phyloP scores from a whole-genome alignment of 2,113 vertebrate genomes.

The Electrona antarctica region DNA sequence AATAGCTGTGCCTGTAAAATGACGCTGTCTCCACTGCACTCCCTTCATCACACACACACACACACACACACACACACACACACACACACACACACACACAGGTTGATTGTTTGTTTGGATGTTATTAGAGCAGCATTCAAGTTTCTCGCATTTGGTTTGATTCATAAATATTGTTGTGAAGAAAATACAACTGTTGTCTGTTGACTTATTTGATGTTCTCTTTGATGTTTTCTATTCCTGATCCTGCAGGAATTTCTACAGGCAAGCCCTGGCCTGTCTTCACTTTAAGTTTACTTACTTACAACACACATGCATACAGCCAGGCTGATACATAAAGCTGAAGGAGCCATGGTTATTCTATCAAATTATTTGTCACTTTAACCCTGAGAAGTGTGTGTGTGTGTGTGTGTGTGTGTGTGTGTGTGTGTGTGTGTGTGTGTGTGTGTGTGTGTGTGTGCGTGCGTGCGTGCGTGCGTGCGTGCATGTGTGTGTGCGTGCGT shows the following conservation, averaged over 20 bases:
- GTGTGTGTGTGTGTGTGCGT: too few relatives aligned
- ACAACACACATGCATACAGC: conserved; percentile 25
- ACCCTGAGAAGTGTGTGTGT: too few relatives aligned
- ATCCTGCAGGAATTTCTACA: conserved; percentile 64
- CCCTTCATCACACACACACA: neutral
- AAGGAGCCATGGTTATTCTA: too few relatives aligned
- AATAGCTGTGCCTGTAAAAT: conserved; percentile 66
- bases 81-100: neutral
- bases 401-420: too few relatives aligned
- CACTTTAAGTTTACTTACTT: conserved; percentile 36
- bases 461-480: too few relatives aligned
- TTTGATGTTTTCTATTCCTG: conserved; percentile 59
- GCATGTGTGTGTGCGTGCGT: too few relatives aligned
- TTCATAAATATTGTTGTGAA: conserved; percentile 69
- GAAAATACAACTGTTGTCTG: conserved; percentile 29
- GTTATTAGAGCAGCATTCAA: conserved; percentile 27
- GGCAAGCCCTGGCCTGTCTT: conserved; percentile 58
- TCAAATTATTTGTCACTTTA: too few relatives aligned
- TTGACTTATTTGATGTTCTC: conserved; percentile 32
- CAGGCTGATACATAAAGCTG: conserved; percentile 3
- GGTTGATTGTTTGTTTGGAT: neutral
- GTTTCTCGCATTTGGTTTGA: conserved; percentile 54
- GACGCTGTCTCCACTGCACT: conserved; percentile 26
- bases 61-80: conserved; percentile 17
- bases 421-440: too few relatives aligned